These are phyloP conservation scores for Urophycis tenuis DNA, from an alignment of 2,797 vertebrate species.

Conservation along the genomic window DNA sequence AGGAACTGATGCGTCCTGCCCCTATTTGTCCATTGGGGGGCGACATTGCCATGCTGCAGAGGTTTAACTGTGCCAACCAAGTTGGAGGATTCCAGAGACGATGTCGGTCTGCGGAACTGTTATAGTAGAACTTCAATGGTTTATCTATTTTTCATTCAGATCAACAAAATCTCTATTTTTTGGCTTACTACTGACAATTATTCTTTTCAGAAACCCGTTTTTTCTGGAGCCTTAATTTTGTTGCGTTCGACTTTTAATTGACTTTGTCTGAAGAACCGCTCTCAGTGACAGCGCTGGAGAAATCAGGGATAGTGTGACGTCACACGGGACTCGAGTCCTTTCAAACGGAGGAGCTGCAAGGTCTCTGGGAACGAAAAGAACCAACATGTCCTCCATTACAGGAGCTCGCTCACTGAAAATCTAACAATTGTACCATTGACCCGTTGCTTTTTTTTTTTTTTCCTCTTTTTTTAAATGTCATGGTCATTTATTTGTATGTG, in stretches of 20 bases:
- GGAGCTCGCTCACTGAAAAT: constrained; percentile 61
- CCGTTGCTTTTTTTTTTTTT: constrained; percentile 34
- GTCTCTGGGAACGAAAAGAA: constrained; percentile 62
- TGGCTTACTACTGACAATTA: constrained; percentile 73
- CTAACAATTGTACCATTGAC: constrained; percentile 62
- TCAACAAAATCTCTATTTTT: constrained; percentile 70
- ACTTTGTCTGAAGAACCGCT: constrained; percentile 62
- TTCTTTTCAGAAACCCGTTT: constrained; percentile 65
- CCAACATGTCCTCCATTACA: constrained; percentile 56
- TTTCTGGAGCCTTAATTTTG: constrained; percentile 66
- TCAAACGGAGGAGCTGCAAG: constrained; percentile 62
- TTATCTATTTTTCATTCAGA: constrained; percentile 73
- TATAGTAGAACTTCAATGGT: constrained; percentile 66
- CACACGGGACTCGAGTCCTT: constrained; percentile 67
- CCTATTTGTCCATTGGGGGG: constrained; percentile 65
- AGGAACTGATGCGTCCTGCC: constrained; percentile 65
- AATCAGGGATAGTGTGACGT: constrained; percentile 73
- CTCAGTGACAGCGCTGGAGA: constrained; percentile 71
- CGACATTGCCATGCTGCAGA: constrained; percentile 67
- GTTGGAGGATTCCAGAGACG: constrained; percentile 67
- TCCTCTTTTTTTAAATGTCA: background rate
- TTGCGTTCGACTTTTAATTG: background rate
- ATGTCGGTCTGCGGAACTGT: constrained; percentile 62
- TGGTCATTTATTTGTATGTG: constrained; percentile 28
- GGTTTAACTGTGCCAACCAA: constrained; percentile 69